Evolutionary conservation across 2,888 invertebrate genomes (phyloP).

Genomic region (Odontomyia ornata): DNA sequence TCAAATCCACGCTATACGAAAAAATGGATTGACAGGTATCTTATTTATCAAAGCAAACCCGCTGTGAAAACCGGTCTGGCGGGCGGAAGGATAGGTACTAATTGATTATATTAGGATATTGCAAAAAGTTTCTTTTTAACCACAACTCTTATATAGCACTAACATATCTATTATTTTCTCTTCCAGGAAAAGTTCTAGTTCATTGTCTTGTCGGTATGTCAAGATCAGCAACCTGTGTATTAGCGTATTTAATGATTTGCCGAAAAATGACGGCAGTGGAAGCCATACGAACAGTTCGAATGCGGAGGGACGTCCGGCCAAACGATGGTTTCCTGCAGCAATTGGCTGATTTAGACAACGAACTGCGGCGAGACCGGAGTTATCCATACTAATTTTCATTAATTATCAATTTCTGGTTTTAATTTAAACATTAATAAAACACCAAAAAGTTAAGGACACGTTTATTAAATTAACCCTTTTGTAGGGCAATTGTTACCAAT

Average conservation of each 20-base stretch:
- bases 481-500: neutral
- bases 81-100: too few species aligned
- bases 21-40: too few species aligned
- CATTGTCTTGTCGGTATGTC: conserved; percentile 86
- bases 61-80: too few species aligned
- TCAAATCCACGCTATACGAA: too few species aligned
- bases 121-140: too few species aligned
- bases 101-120: too few species aligned
- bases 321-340: conserved; percentile 84
- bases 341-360: conserved; percentile 74
- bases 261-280: conserved; percentile 78
- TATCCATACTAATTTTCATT: conserved; percentile 12
- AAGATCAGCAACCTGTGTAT: conserved; percentile 80
- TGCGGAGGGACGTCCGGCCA: conserved; percentile 77
- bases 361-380: conserved; percentile 66
- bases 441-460: neutral
- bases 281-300: conserved; percentile 76
- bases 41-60: too few species aligned
- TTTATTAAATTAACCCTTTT: neutral
- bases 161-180: neutral
- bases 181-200: conserved; percentile 77
- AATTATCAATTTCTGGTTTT: neutral
- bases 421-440: conserved; percentile 6
- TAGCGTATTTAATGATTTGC: conserved; percentile 84
- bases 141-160: too few species aligned